Conservation (phyloP, 1,140 invertebrate genomes). For the Tetramorium simillimum region DNA sequence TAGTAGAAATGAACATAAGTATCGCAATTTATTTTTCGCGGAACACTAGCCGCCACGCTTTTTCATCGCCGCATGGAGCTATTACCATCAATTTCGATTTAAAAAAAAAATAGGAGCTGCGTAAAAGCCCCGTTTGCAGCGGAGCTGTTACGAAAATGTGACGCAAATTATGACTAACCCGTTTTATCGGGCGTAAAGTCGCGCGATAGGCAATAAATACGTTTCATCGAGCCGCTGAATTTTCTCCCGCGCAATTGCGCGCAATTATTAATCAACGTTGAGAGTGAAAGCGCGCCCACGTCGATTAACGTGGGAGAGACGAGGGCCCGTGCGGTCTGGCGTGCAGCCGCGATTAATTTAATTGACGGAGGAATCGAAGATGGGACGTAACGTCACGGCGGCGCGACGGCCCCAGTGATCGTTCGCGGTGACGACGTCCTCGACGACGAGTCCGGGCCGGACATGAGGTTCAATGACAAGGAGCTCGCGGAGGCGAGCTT, state of each 20-base stretch:
- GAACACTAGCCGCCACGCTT: too few species aligned
- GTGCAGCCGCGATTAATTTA: neutral
- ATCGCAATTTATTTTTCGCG: too few species aligned
- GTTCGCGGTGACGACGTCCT: neutral
- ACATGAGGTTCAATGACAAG: constrained; percentile 89
- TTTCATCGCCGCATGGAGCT: too few species aligned
- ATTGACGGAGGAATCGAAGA: neutral
- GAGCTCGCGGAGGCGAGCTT: constrained; percentile 87
- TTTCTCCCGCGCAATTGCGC: too few species aligned
- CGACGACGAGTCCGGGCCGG: neutral
- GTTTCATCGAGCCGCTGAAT: neutral
- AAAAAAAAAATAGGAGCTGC: neutral
- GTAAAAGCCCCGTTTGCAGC: too few species aligned
- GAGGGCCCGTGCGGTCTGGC: neutral
- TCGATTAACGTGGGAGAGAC: neutral
- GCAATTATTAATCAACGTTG: neutral
- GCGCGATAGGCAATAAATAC: neutral
- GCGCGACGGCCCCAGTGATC: neutral
- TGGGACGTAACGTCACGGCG: neutral
- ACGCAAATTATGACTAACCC: neutral
- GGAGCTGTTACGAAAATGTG: neutral
- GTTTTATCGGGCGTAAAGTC: neutral
- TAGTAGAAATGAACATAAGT: too few species aligned
- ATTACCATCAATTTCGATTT: too few species aligned
- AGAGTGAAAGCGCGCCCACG: neutral